phyloP scores from a whole-genome alignment of 1,140 invertebrate species.

The Copidosoma floridanum region DNA sequence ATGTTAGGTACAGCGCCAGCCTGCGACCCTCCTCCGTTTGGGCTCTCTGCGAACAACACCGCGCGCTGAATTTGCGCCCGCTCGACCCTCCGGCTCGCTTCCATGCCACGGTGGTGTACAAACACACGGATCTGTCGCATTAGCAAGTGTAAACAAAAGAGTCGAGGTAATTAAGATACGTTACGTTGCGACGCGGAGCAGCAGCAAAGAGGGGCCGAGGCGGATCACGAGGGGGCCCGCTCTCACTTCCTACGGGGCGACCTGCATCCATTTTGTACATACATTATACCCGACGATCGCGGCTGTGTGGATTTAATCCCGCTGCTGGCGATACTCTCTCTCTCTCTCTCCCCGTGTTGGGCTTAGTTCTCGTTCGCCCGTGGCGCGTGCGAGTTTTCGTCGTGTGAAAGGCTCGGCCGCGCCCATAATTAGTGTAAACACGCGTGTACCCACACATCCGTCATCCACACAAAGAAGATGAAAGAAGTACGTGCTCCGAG shows the following conservation, averaged over 20 bases:
- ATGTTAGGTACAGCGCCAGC: too few relatives aligned
- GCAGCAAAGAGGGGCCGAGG: too few relatives aligned
- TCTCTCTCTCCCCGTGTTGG: neutral
- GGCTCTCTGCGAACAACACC: conserved; percentile 27
- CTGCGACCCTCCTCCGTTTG: conserved; percentile 21
- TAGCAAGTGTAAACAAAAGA: conserved; percentile 35
- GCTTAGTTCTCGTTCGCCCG: too few relatives aligned
- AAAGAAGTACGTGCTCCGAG: too few relatives aligned
- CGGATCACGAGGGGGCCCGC: too few relatives aligned
- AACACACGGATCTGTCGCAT: conserved; percentile 1
- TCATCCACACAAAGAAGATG: too few relatives aligned
- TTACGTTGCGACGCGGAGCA: conserved; percentile 22
- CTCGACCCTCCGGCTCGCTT: conserved; percentile 10
- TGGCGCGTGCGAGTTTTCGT: neutral
- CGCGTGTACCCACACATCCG: too few relatives aligned
- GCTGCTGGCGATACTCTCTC: neutral
- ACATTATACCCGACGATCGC: too few relatives aligned
- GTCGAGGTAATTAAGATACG: conserved; percentile 36
- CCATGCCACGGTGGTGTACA: too few relatives aligned
- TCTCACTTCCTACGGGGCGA: conserved; percentile 23
- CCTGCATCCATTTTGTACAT: conserved; percentile 34
- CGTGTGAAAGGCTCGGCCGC: neutral
- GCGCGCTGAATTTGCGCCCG: conserved; percentile 23
- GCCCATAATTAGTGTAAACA: too few relatives aligned
- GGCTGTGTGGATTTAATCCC: too few relatives aligned